A percentile compares a stretch with the other conserved stretches of the same genome.
Conservation (phyloP, 2,113 vertebrate genomes). For the Columbina picui region DNA sequence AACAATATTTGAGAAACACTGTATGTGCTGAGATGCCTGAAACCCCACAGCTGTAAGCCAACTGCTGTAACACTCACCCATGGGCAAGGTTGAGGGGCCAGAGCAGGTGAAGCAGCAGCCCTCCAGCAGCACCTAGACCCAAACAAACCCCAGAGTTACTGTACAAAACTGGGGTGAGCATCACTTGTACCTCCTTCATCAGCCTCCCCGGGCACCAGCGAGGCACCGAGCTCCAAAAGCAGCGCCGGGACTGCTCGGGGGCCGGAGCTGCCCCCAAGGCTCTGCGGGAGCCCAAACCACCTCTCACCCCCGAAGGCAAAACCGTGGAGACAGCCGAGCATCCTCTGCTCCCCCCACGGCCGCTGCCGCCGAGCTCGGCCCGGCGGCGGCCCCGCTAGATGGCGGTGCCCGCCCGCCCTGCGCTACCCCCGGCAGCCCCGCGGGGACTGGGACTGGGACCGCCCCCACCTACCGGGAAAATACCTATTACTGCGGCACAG, state of each 20-base stretch:
- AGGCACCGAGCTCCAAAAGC: too few species aligned
- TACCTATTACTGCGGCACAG: rapidly evolving
- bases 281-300: neutral
- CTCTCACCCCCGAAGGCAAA: rapidly evolving
- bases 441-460: neutral
- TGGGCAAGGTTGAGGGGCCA: rapidly evolving
- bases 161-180: rapidly evolving
- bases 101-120: neutral
- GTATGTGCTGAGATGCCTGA: rapidly evolving
- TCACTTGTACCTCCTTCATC: rapidly evolving
- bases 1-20: neutral
- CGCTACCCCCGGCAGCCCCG: neutral
- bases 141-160: rapidly evolving
- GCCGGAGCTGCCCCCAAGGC: neutral
- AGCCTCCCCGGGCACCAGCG: too few species aligned
- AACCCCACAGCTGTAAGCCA: rapidly evolving
- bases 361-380: neutral
- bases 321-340: neutral
- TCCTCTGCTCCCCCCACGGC: too few species aligned
- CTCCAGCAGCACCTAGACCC: too few species aligned
- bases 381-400: slow-evolving; percentile 44
- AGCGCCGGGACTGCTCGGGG: too few species aligned
- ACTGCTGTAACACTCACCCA: rapidly evolving
- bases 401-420: slow-evolving; percentile 13
- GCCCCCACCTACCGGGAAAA: too few species aligned